Base-by-base conservation (phyloP, 53 echinoderm and acorn worm genomes). In the Astropecten irregularis region DNA sequence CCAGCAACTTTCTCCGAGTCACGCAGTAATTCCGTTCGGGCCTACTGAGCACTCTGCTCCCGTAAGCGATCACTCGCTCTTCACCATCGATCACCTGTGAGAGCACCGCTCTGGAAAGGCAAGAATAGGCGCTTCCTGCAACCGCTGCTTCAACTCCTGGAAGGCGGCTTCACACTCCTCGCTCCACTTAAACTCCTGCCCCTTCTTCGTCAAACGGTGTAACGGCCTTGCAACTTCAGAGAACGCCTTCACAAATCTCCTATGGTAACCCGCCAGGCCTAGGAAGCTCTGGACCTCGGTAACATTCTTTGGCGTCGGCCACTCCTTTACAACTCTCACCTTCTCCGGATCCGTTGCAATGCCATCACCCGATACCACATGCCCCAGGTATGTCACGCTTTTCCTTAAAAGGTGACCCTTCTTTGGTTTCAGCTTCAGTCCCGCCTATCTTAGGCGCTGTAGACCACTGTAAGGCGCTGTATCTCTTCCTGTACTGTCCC, bases 51-150 rank as follows among this genome's bases (percentile, higher is more conserved):
- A 46, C 47, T 46, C 47, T 46, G 14, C 47, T 46, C 8, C 47
- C 47, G 14, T 46, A 46, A 8, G 47, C 47, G 14, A 46, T 46
- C 47, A 46, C 47, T 46, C 47, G 8, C 59, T 88, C 82, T 0
- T 1, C 27, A 13, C 87, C 87, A 54, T 86, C 29, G 5, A 67
- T 32, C 0, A 13, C 25, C 67, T 87, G 87, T 5, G 68, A 77
- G 15, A 87, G 47, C 35, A 79, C 79, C 5, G 77, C 57, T 16
- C 87, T n/a, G n/a, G n/a, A n/a, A n/a, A n/a, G n/a, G n/a, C n/a
- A n/a, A 58, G 18, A 26, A 58, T 58, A n/a, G 59, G 59, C 9
- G 59, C 59, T 9, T 19, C 27, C 20, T 21, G 20, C 20, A 58
- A 58, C 20, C 59, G 7, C 18, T 58, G 59, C 27, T 58, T 58